Percentiles rank a stretch among this genome's conserved stretches.
Evolutionary conservation across 2,797 vertebrate genomes (phyloP).

Genomic region (Chelon auratus): DNA sequence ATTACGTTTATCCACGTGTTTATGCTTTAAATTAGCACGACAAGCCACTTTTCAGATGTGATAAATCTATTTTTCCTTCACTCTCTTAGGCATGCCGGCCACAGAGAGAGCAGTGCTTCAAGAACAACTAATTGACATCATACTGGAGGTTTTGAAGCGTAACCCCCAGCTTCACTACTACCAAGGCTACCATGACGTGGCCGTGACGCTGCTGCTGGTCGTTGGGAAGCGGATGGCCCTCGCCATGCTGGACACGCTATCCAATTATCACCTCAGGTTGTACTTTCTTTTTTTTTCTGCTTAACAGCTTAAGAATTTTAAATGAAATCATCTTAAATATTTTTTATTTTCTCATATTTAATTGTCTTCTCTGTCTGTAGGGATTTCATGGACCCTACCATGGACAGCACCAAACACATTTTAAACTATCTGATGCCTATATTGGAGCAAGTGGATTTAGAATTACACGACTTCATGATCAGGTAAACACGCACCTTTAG

Average conservation of each 20-base stretch:
- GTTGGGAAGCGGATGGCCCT: slow-evolving; percentile 84
- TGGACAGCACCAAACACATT: slow-evolving; percentile 90
- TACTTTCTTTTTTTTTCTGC: neutral
- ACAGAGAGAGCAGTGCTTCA: slow-evolving; percentile 84
- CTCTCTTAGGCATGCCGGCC: slow-evolving; percentile 82
- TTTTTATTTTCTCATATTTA: neutral
- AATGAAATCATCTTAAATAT: too few relatives aligned
- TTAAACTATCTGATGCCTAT: slow-evolving; percentile 90
- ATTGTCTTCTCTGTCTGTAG: slow-evolving; percentile 59
- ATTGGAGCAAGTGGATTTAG: slow-evolving; percentile 83
- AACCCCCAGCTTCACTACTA: slow-evolving; percentile 90
- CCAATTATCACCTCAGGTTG: slow-evolving; percentile 88
- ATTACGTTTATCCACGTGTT: neutral
- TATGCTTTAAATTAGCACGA: neutral
- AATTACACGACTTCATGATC: slow-evolving; percentile 86
- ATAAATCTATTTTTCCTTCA: neutral
- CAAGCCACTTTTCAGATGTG: neutral
- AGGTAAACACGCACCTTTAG: slow-evolving; percentile 71
- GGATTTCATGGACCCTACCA: slow-evolving; percentile 91
- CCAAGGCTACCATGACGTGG: slow-evolving; percentile 90
- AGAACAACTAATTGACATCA: slow-evolving; percentile 87
- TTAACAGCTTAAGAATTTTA: neutral
- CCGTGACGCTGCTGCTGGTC: slow-evolving; percentile 86
- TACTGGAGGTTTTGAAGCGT: slow-evolving; percentile 82
- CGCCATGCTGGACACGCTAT: slow-evolving; percentile 87